Base-by-base conservation (phyloP, 2,113 vertebrate genomes). In the Leptobrachium leishanense region DNA sequence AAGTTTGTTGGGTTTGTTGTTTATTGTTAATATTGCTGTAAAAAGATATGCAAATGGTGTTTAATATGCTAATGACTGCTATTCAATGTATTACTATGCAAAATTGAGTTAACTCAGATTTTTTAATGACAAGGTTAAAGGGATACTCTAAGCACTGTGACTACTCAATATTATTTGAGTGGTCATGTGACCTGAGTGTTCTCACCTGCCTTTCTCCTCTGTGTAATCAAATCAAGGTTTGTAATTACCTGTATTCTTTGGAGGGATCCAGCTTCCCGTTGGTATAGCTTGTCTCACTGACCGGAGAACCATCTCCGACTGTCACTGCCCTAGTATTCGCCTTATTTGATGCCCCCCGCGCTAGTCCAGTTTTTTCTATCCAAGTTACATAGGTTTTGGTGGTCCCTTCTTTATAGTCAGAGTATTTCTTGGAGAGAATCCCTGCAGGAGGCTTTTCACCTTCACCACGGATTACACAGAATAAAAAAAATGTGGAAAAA, bases 191-290 rank as follows among this genome's bases (percentile, higher is more conserved):
- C 20, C 20, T 31, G 20, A 31, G 20, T 31, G 20, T 1, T 31
- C 20, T 31, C 20, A 31, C 20, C 20, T 1, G 20, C 20, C 20
- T 31, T 31, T 31, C 20, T 31, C 20, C 20, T 31, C 20, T 1
- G 20, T 31, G 20, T 31, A 31, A 31, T 31, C 20, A 31, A 31
- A 31, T 31, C 20, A 72, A 69, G 1, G 43, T 67, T 2, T 68
- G 79, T 2, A 70, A 41, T 83, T 90, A 93, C 91, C 92, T 84
- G 79, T 93, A 93, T 65, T 87, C 87, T 73, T 3, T 50, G 81
- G 89, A 86, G 0, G 92, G 89, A 2, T 87, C 69, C 84, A 94
- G 10, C 0, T 87, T 89, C 57, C 90, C 91, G 0, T 92, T 93
- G 79, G 86, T 62, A 0, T 94, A 93, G 84, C 85, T 88, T 31